A percentile compares a stretch with the other conserved stretches of the same genome.
These are phyloP conservation scores for Anoncus sp. DNA, from an alignment of 2,888 invertebrate genomes.

Conservation along the genomic window DNA sequence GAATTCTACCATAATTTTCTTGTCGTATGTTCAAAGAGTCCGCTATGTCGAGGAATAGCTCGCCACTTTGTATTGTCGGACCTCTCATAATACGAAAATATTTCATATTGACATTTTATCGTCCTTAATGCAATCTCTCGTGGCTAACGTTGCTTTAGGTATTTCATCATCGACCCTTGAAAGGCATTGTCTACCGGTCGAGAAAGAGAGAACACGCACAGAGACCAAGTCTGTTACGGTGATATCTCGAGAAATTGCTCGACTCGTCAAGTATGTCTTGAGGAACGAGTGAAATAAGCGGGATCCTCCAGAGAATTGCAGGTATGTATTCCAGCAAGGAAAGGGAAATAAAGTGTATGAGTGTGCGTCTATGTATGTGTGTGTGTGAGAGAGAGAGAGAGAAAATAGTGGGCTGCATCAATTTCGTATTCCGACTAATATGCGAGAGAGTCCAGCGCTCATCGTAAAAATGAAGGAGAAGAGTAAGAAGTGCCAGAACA, in stretches of 20 bases:
- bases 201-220: neutral
- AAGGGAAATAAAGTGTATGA: neutral
- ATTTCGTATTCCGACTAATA: constrained; percentile 58
- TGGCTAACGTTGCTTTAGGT: neutral
- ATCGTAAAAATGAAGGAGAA: constrained; percentile 31
- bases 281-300: constrained; percentile 13
- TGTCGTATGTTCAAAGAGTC: neutral
- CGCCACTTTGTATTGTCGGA: neutral
- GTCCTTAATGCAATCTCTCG: constrained; percentile 8
- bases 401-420: constrained; percentile 54
- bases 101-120: constrained; percentile 14
- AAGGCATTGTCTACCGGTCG: neutral
- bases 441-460: constrained; percentile 51
- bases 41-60: neutral
- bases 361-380: too few species aligned
- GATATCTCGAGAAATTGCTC: constrained; percentile 34
- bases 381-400: neutral
- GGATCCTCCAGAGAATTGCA: neutral
- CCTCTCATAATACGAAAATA: neutral
- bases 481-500: constrained; percentile 24
- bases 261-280: constrained; percentile 8
- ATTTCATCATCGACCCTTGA: constrained; percentile 27
- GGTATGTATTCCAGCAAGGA: neutral
- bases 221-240: neutral
- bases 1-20: neutral